A percentile compares a stretch with the other conserved stretches of the same genome.
These are phyloP conservation scores for Peromyscus aztecus DNA, from an alignment of 2,797 vertebrate species.

Conservation along the genomic window DNA sequence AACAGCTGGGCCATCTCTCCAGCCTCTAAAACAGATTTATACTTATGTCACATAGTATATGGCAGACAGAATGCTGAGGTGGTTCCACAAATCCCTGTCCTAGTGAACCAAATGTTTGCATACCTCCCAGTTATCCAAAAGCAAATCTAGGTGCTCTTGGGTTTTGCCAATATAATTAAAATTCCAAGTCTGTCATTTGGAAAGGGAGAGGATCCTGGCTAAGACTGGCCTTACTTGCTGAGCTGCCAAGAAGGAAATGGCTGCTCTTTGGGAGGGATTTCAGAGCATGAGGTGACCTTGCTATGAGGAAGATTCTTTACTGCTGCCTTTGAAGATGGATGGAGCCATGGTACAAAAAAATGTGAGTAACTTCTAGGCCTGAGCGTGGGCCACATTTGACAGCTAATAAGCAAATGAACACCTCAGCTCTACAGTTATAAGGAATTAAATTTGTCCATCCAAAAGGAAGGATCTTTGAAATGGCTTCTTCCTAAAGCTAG, in stretches of 20 bases:
- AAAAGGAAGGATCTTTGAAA: not conserved
- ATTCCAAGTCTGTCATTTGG: not conserved
- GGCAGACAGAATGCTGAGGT: not conserved
- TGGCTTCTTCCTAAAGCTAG: not conserved
- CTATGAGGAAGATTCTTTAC: not conserved
- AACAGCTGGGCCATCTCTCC: not conserved
- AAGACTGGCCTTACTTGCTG: not conserved
- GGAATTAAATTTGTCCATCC: not conserved
- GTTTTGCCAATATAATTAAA: conserved; percentile 47
- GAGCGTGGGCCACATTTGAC: not conserved
- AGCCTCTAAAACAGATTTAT: not conserved
- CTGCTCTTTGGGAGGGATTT: not conserved
- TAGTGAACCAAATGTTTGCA: not conserved
- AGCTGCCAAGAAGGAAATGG: not conserved
- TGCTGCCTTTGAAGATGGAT: not conserved
- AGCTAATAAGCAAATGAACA: not conserved
- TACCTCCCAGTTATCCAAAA: conserved; percentile 28
- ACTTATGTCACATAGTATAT: not conserved
- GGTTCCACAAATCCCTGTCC: not conserved
- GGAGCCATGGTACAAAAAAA: not conserved
- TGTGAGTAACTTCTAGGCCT: not conserved
- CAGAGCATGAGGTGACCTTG: not conserved
- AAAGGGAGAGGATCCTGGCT: not conserved
- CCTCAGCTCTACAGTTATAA: not conserved
- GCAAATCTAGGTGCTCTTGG: not conserved